These are phyloP conservation scores for Xanthia togata DNA, from an alignment of 2,888 invertebrate genomes.

Conservation along the genomic window DNA sequence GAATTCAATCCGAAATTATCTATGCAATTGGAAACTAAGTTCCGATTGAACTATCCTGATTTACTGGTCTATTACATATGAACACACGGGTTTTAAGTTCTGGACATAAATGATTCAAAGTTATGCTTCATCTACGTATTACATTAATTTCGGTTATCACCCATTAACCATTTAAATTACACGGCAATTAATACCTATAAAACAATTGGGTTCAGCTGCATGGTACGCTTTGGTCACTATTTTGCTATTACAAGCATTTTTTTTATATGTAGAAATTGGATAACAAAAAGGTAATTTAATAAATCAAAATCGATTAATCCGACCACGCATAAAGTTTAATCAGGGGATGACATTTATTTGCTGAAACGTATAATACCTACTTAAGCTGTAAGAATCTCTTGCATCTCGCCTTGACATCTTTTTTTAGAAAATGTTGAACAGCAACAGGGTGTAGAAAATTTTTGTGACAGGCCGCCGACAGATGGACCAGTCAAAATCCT, in stretches of 20 bases:
- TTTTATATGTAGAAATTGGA: constrained; percentile 5
- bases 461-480: constrained; percentile 25
- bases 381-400: neutral
- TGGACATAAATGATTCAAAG: constrained; percentile 21
- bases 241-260: constrained; percentile 12
- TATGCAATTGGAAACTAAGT: constrained; percentile 46
- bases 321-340: neutral
- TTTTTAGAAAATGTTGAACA: neutral
- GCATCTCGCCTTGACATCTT: neutral
- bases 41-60: constrained; percentile 43
- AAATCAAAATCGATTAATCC: neutral
- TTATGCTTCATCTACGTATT: constrained; percentile 15
- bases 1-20: constrained; percentile 34
- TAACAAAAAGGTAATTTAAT: neutral
- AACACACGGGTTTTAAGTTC: constrained; percentile 3
- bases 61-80: constrained; percentile 33
- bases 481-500: constrained; percentile 40
- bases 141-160: constrained; percentile 30
- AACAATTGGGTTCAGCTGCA: constrained; percentile 5
- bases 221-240: neutral
- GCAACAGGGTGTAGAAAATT: neutral
- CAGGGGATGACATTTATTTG: neutral
- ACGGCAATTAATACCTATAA: constrained; percentile 3
- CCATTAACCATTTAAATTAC: constrained; percentile 36
- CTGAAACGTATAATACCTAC: neutral